Conservation (phyloP, 1,140 invertebrate genomes). For the Drosophila bipectinata region DNA sequence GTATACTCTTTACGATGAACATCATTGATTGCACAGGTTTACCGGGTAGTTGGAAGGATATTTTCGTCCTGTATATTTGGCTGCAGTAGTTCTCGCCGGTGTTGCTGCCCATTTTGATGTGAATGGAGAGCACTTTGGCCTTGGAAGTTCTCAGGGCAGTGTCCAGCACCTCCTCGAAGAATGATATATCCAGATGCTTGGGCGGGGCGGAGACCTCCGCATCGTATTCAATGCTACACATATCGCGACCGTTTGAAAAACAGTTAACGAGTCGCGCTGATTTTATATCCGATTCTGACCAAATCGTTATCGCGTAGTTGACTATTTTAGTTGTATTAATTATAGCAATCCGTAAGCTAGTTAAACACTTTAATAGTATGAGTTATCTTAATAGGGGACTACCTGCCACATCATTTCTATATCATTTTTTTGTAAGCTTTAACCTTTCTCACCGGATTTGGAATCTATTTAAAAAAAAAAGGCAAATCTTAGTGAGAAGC, state of each 20-base stretch:
- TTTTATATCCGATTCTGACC: conserved; percentile 49
- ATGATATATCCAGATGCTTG: conserved; percentile 56
- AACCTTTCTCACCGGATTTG: background rate
- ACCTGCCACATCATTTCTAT: background rate
- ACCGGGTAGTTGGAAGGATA: background rate
- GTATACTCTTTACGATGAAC: conserved; percentile 73
- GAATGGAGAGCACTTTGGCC: conserved; percentile 31
- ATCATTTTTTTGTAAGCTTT: background rate
- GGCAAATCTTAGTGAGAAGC: background rate
- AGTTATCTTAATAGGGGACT: background rate
- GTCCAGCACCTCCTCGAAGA: conserved; percentile 74
- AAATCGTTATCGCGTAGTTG: background rate
- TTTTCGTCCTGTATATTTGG: conserved; percentile 59
- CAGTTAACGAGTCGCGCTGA: background rate
- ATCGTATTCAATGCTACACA: conserved; percentile 68
- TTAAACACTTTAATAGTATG: background rate
- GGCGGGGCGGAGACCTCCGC: conserved; percentile 53
- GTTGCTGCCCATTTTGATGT: conserved; percentile 65
- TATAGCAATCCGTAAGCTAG: background rate
- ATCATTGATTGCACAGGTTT: conserved; percentile 30
- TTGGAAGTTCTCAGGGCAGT: conserved; percentile 54
- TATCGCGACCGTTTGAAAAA: conserved; percentile 53
- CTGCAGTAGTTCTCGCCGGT: conserved; percentile 78
- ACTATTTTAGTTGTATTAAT: background rate
- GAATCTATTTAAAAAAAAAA: background rate